These are phyloP conservation scores for Rattus norvegicus DNA, from an alignment of 2,113 vertebrate species.

Conservation along the genomic window GRCr8 NC_086019.1:161225001-161225500, in stretches of 20 bases:
- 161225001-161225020: background rate
- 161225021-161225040: background rate
- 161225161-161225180: background rate
- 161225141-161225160: background rate
- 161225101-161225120: background rate
- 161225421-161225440: constrained; percentile 1
- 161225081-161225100: background rate
- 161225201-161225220: background rate
- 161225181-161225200: background rate
- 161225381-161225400: constrained; percentile 36
- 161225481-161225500: background rate
- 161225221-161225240: background rate
- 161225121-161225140: background rate
- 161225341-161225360: background rate
- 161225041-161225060: background rate
- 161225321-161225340: constrained; percentile 39
- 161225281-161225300: background rate
- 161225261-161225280: background rate
- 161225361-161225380: constrained; percentile 34
- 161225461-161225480: background rate
- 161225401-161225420: background rate
- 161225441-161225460: background rate
- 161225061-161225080: background rate
- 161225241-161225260: background rate
- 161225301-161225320: background rate